These are phyloP conservation scores for Agonopterix arenella DNA, from an alignment of 2,888 invertebrate species.

Conservation along the genomic window DNA sequence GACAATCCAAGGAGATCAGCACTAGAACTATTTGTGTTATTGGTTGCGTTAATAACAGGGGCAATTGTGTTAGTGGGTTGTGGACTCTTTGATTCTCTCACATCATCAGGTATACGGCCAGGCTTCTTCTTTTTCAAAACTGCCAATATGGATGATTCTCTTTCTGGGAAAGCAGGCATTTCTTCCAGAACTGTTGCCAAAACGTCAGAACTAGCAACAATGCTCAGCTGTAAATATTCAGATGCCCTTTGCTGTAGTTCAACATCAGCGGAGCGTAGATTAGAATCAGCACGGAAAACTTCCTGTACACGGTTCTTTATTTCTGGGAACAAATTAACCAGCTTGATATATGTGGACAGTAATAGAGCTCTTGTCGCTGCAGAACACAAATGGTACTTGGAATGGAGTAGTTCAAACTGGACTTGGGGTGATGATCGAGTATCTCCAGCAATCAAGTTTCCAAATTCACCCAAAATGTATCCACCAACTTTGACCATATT, in stretches of 20 bases:
- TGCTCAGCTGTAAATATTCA: conserved; percentile 97
- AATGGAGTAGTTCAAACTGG: conserved; percentile 98
- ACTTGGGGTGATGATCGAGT: conserved; percentile 97
- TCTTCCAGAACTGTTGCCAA: conserved; percentile 99
- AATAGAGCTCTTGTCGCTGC: conserved; percentile 97
- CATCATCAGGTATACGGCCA: conserved; percentile 93
- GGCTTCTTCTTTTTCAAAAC: conserved; percentile 99
- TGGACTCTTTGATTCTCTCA: conserved; percentile 89
- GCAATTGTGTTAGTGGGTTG: conserved; percentile 57
- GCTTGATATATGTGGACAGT: conserved; percentile 98
- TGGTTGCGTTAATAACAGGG: conserved; percentile 66
- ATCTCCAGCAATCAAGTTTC: conserved; percentile 99
- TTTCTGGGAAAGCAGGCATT: conserved; percentile 99
- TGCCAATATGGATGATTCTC: conserved; percentile 97
- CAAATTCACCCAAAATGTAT: conserved; percentile 99
- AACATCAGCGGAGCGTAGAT: conserved; percentile 97
- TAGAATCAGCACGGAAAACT: conserved; percentile 95
- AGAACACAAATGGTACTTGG: conserved; percentile 98
- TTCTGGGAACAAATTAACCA: conserved; percentile 99
- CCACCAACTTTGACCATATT: conserved; percentile 99
- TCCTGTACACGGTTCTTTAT: conserved; percentile 97
- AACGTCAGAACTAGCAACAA: conserved; percentile 97
- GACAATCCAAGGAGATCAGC: conserved; percentile 93
- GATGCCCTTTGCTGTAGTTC: conserved; percentile 98
- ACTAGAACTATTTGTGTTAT: conserved; percentile 77